These are phyloP conservation scores for Crossaster papposus DNA, from an alignment of 53 echinoderm and acorn worm genomes.

Conservation along the genomic window DNA sequence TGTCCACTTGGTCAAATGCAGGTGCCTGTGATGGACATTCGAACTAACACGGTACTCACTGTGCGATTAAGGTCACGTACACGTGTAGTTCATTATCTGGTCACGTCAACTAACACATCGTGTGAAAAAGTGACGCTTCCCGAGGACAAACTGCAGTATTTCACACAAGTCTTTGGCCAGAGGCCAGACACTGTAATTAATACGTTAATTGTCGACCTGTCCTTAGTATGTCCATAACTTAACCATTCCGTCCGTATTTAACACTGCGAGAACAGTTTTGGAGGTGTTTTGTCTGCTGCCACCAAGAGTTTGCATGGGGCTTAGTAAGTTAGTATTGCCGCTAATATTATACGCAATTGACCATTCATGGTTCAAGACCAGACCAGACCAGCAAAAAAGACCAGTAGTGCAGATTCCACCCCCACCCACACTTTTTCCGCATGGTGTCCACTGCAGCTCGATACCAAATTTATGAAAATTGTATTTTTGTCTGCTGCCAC, in stretches of 20 bases:
- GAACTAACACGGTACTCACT: background rate
- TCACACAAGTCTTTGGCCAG: background rate
- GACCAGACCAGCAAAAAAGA: no score
- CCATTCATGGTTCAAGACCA: no score
- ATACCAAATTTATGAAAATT: no score
- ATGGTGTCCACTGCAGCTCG: no score
- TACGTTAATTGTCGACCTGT: background rate
- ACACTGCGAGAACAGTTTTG: background rate
- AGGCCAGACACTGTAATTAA: background rate
- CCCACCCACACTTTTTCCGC: no score
- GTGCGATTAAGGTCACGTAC: background rate
- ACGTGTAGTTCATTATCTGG: background rate
- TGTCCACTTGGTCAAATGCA: background rate
- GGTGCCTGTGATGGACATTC: background rate
- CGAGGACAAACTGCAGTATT: background rate
- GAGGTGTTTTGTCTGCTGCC: background rate
- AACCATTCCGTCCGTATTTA: no score
- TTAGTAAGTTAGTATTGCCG: no score
- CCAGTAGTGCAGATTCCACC: no score
- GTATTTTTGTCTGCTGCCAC: no score
- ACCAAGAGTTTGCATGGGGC: no score
- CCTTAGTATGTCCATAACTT: background rate
- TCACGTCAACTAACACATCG: background rate
- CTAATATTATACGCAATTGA: no score
- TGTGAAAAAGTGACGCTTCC: background rate